Percentiles rank a stretch among this genome's conserved stretches.
These are phyloP conservation scores for Ceuthmochares aereus DNA, from an alignment of 2,113 vertebrate genomes.

Conservation along the genomic window DNA sequence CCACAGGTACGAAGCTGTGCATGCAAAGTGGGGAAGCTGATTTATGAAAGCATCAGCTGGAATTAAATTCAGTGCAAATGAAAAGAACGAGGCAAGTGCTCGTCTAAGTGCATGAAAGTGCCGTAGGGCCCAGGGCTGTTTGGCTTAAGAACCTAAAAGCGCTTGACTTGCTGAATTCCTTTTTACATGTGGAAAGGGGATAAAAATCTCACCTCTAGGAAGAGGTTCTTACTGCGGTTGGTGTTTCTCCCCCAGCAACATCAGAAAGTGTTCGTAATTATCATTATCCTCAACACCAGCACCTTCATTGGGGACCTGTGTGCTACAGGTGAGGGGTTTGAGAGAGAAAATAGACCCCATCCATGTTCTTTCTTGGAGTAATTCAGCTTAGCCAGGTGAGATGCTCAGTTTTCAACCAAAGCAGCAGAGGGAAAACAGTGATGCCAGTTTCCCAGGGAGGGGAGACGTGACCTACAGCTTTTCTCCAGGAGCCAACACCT, in stretches of 20 bases:
- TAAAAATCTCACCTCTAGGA: neutral
- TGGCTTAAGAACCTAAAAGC: neutral
- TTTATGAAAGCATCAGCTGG: neutral
- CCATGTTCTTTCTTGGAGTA: accelerated
- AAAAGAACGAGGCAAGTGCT: neutral
- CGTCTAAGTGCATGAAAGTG: neutral
- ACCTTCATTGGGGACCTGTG: accelerated
- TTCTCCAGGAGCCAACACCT: too few relatives aligned
- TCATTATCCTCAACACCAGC: neutral
- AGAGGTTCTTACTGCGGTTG: neutral
- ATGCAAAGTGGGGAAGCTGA: neutral
- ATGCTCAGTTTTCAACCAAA: too few relatives aligned
- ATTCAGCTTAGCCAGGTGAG: neutral
- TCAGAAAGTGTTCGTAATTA: neutral
- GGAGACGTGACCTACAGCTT: accelerated
- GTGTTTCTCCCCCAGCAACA: neutral
- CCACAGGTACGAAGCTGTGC: neutral
- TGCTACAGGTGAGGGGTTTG: neutral
- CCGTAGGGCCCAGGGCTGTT: neutral
- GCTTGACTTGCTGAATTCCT: neutral
- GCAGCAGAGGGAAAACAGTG: too few relatives aligned
- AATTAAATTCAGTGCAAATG: slow-evolving; percentile 11
- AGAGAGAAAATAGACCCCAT: accelerated
- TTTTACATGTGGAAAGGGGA: neutral
- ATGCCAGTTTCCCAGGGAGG: too few relatives aligned